Conservation (phyloP, 2,888 invertebrate species). For the Ichneumoninae sp. region DNA sequence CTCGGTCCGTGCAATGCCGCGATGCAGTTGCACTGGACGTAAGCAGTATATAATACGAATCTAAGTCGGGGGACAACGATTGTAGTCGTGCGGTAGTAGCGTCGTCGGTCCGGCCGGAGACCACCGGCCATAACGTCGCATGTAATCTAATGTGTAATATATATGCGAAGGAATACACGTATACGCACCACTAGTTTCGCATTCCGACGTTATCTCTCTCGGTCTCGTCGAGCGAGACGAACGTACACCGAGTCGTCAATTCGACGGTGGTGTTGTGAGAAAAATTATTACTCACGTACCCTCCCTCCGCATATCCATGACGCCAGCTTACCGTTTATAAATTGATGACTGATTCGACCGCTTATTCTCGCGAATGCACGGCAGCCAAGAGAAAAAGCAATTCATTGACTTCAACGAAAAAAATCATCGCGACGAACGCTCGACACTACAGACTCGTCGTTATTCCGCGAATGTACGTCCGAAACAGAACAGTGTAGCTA, state of each 20-base stretch:
- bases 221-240: not conserved
- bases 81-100: conserved; percentile 3
- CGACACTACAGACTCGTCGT: not conserved
- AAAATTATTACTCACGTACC: not conserved
- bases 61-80: not conserved
- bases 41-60: not conserved
- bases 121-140: conserved; percentile 25
- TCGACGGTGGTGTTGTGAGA: not conserved
- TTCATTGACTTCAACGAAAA: not conserved
- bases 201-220: conserved; percentile 26
- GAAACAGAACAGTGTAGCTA: not conserved
- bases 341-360: not conserved
- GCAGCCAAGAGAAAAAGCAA: not conserved
- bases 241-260: not conserved
- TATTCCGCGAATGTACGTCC: not conserved
- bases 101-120: not conserved
- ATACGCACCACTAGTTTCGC: not conserved
- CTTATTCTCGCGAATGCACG: not conserved
- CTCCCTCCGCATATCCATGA: not conserved
- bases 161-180: not conserved
- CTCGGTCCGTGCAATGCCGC: conserved; percentile 6
- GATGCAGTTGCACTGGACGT: not conserved
- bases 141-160: not conserved
- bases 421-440: not conserved
- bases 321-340: not conserved